A percentile compares a stretch with the other conserved stretches of the same genome.
Evolutionary conservation across 53 echinoderm and acorn worm genomes (phyloP).

Genomic region (Antedon mediterranea): DNA sequence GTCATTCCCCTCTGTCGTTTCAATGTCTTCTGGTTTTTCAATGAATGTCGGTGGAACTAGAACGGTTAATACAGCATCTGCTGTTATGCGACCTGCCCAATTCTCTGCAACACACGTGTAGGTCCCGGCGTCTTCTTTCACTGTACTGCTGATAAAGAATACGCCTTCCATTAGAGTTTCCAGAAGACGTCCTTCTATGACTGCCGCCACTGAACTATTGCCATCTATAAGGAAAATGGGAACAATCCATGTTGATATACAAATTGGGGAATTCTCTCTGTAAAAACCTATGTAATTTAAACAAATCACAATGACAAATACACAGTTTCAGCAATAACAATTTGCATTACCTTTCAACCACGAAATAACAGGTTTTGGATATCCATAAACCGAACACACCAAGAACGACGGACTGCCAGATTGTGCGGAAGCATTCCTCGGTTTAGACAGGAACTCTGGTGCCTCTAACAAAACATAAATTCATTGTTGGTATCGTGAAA

Average conservation of each 20-base stretch:
- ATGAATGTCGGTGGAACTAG: not conserved
- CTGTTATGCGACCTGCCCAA: not conserved
- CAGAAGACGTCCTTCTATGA: not conserved
- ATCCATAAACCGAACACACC: not conserved
- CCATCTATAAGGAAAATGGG: not conserved
- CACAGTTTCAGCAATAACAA: no score
- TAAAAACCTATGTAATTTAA: no score
- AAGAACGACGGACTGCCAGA: not conserved
- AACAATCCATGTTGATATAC: no score
- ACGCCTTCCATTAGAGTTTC: not conserved
- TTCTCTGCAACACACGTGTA: not conserved
- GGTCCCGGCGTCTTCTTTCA: not conserved
- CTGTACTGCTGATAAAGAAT: not conserved
- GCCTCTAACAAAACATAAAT: not conserved
- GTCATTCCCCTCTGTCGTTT: not conserved
- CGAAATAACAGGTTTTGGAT: not conserved
- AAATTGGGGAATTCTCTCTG: no score
- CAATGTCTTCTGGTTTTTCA: not conserved
- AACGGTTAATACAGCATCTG: not conserved
- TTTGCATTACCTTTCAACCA: not conserved
- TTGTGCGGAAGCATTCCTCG: not conserved
- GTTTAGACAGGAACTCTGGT: not conserved
- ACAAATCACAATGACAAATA: no score
- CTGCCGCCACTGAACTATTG: not conserved
- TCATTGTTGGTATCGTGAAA: no score